Percentiles rank a stretch among this genome's conserved stretches.
Evolutionary conservation across 2,888 invertebrate genomes (phyloP).

Genomic region (Platerodrilus igneus): DNA sequence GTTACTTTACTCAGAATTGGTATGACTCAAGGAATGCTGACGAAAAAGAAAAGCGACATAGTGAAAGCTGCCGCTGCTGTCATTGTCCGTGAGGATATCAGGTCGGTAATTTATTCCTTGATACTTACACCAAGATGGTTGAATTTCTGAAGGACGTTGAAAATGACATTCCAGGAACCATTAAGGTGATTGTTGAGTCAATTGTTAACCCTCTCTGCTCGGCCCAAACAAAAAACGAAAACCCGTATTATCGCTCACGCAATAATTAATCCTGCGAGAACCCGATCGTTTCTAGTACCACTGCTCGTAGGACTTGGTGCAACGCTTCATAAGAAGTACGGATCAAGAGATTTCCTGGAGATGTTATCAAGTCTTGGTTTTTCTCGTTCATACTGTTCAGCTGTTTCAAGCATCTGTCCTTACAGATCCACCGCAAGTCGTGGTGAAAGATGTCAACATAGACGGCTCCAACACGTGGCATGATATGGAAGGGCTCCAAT

Average conservation of each 20-base stretch:
- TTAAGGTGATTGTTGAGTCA: no score
- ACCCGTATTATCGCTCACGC: not conserved
- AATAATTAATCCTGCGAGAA: constrained; percentile 1
- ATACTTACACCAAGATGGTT: not conserved
- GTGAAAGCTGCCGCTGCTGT: no score
- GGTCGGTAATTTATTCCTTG: not conserved
- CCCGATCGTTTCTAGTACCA: constrained; percentile 4
- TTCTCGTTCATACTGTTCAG: constrained; percentile 1
- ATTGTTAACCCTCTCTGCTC: no score
- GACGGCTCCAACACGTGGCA: no score
- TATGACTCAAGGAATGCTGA: no score
- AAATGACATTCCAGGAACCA: not conserved
- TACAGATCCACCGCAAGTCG: not conserved
- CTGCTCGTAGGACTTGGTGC: no score
- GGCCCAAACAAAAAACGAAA: no score
- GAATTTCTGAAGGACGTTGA: not conserved
- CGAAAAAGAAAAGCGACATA: no score
- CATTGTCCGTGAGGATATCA: not conserved
- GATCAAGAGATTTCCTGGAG: constrained; percentile 4
- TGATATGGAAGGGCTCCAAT: constrained; percentile 5
- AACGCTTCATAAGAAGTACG: constrained; percentile 7
- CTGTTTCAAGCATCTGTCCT: constrained; percentile 5
- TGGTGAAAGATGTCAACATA: not conserved
- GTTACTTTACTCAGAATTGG: no score
- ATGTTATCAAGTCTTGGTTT: constrained; percentile 5